Conservation (phyloP, 1,140 invertebrate genomes). For the Metopolophium dirhodum region DNA sequence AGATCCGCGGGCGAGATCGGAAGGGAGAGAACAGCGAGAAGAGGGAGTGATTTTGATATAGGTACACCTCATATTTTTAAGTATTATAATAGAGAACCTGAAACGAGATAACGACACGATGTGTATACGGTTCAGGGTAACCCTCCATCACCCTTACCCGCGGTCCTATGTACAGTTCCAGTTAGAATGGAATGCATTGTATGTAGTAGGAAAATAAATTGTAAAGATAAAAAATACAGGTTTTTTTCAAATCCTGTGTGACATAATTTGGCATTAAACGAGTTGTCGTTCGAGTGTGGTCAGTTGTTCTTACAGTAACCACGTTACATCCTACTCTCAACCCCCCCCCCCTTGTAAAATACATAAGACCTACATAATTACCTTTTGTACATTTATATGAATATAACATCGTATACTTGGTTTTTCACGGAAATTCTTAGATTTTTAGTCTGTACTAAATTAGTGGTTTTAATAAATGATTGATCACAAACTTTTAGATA, state of each 20-base stretch:
- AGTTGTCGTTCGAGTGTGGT: background rate
- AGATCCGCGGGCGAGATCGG: background rate
- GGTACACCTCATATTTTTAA: background rate
- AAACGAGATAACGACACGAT: background rate
- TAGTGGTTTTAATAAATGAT: no score
- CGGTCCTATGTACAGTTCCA: background rate
- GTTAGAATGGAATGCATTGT: slow-evolving; percentile 18
- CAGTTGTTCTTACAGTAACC: background rate
- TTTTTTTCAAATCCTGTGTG: background rate
- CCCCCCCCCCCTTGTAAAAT: no score
- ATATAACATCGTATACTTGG: no score
- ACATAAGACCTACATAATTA: no score
- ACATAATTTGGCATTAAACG: slow-evolving; percentile 1
- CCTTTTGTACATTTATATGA: no score
- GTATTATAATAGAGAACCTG: background rate
- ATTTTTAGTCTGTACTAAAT: no score
- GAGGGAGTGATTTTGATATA: background rate
- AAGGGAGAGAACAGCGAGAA: background rate
- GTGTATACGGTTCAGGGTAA: background rate
- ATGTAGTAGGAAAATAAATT: background rate
- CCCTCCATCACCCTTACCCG: background rate
- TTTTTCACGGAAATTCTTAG: no score
- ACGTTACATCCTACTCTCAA: background rate
- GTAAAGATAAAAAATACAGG: background rate
- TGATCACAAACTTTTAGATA: no score